Evolutionary conservation across 2,888 invertebrate genomes (phyloP).

Genomic region (Operophtera brumata): DNA sequence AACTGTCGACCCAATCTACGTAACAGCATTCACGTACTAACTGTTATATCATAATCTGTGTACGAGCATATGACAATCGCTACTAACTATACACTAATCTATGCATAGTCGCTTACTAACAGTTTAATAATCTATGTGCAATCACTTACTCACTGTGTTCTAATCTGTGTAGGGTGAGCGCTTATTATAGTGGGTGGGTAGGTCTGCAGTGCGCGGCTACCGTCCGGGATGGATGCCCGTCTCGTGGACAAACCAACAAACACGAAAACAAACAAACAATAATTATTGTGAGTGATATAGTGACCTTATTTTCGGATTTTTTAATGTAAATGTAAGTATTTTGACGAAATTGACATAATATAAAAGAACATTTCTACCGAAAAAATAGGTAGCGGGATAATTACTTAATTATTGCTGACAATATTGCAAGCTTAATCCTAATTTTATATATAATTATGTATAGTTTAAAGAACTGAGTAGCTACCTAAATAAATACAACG

Average conservation of each 20-base stretch:
- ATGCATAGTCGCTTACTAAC: conserved; percentile 13
- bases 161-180: conserved; percentile 23
- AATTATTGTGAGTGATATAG: conserved; percentile 24
- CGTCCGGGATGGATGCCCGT: conserved; percentile 25
- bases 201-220: conserved; percentile 29
- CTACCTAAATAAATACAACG: no score
- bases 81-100: conserved; percentile 18
- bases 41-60: not conserved
- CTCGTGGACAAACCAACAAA: conserved; percentile 14
- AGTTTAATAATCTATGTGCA: conserved; percentile 7
- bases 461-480: no score
- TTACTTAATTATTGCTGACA: not conserved
- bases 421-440: no score
- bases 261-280: conserved; percentile 24
- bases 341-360: not conserved
- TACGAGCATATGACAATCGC: not conserved
- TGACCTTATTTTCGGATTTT: conserved; percentile 28
- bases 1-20: not conserved
- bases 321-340: conserved; percentile 24
- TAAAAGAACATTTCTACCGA: not conserved
- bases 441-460: no score
- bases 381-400: not conserved
- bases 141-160: conserved; percentile 5
- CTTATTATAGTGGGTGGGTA: conserved; percentile 20
- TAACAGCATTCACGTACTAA: not conserved